Evolutionary conservation across 1,140 invertebrate genomes (phyloP).

Genomic region (Drosophila carrolli): DNA sequence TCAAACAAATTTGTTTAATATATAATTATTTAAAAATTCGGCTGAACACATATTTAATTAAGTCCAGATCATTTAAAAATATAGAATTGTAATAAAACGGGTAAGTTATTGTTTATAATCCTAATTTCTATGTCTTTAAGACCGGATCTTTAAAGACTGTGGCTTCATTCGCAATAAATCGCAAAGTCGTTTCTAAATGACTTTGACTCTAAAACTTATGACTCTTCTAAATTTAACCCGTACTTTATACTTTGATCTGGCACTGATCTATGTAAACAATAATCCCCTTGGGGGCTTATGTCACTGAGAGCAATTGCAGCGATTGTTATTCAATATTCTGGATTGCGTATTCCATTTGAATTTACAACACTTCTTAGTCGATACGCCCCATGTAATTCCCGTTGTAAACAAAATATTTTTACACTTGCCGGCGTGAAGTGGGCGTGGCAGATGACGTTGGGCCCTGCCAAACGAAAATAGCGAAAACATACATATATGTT

Average conservation of each 20-base stretch:
- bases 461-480: conserved; percentile 5
- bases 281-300: conserved; percentile 11
- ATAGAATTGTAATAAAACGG: no score
- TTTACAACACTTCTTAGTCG: not conserved
- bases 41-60: no score
- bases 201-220: not conserved
- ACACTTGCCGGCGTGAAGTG: not conserved
- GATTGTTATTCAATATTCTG: conserved; percentile 26
- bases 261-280: conserved; percentile 18
- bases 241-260: conserved; percentile 2
- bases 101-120: no score
- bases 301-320: not conserved
- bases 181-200: not conserved
- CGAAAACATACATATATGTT: not conserved
- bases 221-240: not conserved
- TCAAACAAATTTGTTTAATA: no score
- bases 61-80: no score
- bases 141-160: no score
- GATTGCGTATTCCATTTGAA: not conserved
- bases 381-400: not conserved
- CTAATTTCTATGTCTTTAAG: no score
- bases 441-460: conserved; percentile 11
- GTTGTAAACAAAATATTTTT: conserved; percentile 14
- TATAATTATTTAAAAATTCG: no score
- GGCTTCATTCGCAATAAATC: not conserved